phyloP scores from a whole-genome alignment of 2,888 invertebrate species.

The Machimus rusticus region DNA sequence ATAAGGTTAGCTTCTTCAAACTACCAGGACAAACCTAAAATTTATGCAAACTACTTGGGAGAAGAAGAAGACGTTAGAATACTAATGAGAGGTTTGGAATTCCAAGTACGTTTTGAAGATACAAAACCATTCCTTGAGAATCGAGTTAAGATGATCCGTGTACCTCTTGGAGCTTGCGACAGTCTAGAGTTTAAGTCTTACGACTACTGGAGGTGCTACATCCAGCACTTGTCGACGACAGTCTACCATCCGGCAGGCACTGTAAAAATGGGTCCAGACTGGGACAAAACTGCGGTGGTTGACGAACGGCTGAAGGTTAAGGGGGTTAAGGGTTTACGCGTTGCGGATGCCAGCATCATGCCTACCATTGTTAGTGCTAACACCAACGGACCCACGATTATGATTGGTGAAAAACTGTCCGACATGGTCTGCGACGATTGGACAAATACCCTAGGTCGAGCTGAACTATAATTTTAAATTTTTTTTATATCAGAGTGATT shows the following conservation, averaged over 20 bases:
- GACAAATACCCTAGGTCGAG: constrained; percentile 47
- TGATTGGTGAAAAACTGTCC: constrained; percentile 80
- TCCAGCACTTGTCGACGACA: constrained; percentile 65
- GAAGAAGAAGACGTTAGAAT: constrained; percentile 67
- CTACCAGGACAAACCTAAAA: constrained; percentile 68
- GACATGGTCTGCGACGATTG: constrained; percentile 79
- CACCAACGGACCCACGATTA: constrained; percentile 78
- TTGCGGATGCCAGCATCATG: constrained; percentile 85
- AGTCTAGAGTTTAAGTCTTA: constrained; percentile 54
- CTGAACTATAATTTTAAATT: background rate
- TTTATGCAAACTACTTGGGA: constrained; percentile 72
- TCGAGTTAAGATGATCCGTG: constrained; percentile 48
- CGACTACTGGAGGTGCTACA: constrained; percentile 68
- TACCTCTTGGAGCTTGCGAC: background rate
- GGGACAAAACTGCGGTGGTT: constrained; percentile 65
- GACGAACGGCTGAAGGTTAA: constrained; percentile 64
- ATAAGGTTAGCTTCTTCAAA: constrained; percentile 66
- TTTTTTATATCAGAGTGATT: background rate
- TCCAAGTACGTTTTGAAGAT: constrained; percentile 55
- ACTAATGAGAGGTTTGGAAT: constrained; percentile 64
- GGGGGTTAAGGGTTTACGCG: constrained; percentile 73
- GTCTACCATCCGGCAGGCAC: constrained; percentile 76
- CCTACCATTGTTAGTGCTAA: constrained; percentile 75
- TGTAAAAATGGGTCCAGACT: constrained; percentile 70
- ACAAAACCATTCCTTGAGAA: constrained; percentile 44